Percentiles rank a stretch among this genome's conserved stretches.
Evolutionary conservation across 2,888 invertebrate genomes (phyloP).

Genomic region (Brachypalpus laphriformis): DNA sequence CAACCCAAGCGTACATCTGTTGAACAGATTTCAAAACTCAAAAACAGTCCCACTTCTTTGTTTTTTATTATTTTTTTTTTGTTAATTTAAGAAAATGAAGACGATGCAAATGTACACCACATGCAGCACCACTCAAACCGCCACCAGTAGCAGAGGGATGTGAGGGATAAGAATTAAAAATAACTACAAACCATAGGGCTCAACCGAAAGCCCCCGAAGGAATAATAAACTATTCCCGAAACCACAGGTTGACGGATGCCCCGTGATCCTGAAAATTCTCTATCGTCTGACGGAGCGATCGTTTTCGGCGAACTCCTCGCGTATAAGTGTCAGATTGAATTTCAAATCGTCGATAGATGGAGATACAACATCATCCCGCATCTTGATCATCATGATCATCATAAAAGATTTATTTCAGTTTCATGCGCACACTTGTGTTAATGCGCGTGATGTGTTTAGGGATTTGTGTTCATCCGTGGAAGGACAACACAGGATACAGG

Average conservation of each 20-base stretch:
- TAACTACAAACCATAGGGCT: constrained; percentile 32
- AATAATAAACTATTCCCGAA: constrained; percentile 64
- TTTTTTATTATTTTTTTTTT: constrained; percentile 52
- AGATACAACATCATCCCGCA: constrained; percentile 46
- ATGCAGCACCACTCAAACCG: constrained; percentile 45
- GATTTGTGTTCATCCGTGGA: constrained; percentile 35
- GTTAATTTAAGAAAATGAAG: constrained; percentile 37
- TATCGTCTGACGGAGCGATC: constrained; percentile 3
- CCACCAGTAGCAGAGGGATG: constrained; percentile 22
- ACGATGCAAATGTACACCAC: constrained; percentile 40
- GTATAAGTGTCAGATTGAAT: constrained; percentile 69
- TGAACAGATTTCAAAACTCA: constrained; percentile 68
- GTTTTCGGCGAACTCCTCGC: constrained; percentile 40
- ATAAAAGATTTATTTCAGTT: constrained; percentile 58
- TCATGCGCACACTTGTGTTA: constrained; percentile 52
- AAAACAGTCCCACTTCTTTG: constrained; percentile 35
- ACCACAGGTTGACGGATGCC: constrained; percentile 71
- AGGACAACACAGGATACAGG: constrained; percentile 61
- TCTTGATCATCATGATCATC: constrained; percentile 41
- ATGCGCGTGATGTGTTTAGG: constrained; percentile 49
- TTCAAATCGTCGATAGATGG: constrained; percentile 57
- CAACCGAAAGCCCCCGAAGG: constrained; percentile 25
- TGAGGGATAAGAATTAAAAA: constrained; percentile 47
- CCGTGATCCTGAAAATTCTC: constrained; percentile 56
- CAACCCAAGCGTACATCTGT: constrained; percentile 65